phyloP scores from a whole-genome alignment of 2,113 vertebrate genomes.

The Zootoca vivipara region DNA sequence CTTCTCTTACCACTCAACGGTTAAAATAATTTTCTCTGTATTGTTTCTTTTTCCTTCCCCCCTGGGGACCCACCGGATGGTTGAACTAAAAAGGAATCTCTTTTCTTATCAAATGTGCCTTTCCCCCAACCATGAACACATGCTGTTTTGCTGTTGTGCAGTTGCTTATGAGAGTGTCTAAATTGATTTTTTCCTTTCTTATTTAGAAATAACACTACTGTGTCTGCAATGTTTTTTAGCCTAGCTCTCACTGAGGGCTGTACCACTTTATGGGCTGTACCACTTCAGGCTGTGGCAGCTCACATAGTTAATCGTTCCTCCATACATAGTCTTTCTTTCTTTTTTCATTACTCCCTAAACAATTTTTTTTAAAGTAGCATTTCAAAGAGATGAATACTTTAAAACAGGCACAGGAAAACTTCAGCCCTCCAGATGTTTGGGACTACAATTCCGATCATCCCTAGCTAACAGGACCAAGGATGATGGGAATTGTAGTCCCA shows the following conservation, averaged over 20 bases:
- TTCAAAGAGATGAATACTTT: too few relatives aligned
- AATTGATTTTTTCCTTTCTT: slow-evolving; percentile 29
- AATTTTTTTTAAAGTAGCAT: too few relatives aligned
- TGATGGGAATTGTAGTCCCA: too few relatives aligned
- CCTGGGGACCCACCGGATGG: neutral
- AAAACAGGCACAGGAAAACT: too few relatives aligned
- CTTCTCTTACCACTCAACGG: slow-evolving; percentile 4
- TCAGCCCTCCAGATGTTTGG: too few relatives aligned
- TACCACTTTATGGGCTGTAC: neutral
- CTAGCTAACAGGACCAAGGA: too few relatives aligned
- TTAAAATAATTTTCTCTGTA: slow-evolving; percentile 25
- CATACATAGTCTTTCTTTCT: too few relatives aligned
- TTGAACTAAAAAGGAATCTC: slow-evolving; percentile 28
- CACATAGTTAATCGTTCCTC: neutral
- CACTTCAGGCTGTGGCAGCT: neutral
- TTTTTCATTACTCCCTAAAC: too few relatives aligned
- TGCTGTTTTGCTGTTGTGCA: slow-evolving; percentile 32
- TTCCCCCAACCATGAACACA: slow-evolving; percentile 4
- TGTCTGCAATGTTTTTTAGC: neutral
- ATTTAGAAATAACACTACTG: slow-evolving; percentile 14
- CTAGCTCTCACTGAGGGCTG: neutral
- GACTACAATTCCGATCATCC: too few relatives aligned
- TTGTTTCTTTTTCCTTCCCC: slow-evolving; percentile 8
- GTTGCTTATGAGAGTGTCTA: slow-evolving; percentile 26
- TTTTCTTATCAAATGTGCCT: slow-evolving; percentile 26